phyloP scores from a whole-genome alignment of 2,797 vertebrate genomes.

The Diplodus sargus region DNA sequence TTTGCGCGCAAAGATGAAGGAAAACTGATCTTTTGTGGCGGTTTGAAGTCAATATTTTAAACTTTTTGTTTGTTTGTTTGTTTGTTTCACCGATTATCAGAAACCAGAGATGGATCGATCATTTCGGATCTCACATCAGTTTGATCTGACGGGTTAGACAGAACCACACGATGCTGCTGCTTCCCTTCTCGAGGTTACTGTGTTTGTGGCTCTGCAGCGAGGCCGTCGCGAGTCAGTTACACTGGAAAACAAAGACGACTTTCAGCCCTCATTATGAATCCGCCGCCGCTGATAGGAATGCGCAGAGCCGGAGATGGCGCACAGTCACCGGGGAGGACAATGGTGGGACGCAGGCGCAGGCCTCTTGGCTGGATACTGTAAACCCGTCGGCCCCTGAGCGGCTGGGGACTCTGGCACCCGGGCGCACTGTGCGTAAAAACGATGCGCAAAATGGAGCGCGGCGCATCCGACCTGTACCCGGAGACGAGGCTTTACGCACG shows the following conservation, averaged over 20 bases:
- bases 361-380: not conserved
- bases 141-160: conserved; percentile 35
- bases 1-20: conserved; percentile 7
- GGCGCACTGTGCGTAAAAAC: conserved; percentile 42
- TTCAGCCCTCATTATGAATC: conserved; percentile 44
- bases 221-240: conserved; percentile 41
- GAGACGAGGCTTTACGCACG: conserved; percentile 20
- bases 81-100: not conserved
- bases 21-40: not conserved
- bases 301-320: conserved; percentile 50
- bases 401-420: not conserved
- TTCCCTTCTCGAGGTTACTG: conserved; percentile 36
- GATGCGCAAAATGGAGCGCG: conserved; percentile 1
- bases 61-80: too few species aligned
- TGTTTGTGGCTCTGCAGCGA: conserved; percentile 68
- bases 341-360: not conserved
- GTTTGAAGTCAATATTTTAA: not conserved
- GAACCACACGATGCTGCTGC: conserved; percentile 58
- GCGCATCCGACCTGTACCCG: not conserved
- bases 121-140: not conserved
- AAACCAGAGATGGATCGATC: conserved; percentile 52
- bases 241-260: conserved; percentile 48
- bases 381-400: not conserved
- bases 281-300: conserved; percentile 39
- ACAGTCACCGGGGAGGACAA: conserved; percentile 27